Percentiles rank a stretch among this genome's conserved stretches.
Evolutionary conservation across 2,797 vertebrate genomes (phyloP).

Genomic region (Neosilurus mollespiculum): DNA sequence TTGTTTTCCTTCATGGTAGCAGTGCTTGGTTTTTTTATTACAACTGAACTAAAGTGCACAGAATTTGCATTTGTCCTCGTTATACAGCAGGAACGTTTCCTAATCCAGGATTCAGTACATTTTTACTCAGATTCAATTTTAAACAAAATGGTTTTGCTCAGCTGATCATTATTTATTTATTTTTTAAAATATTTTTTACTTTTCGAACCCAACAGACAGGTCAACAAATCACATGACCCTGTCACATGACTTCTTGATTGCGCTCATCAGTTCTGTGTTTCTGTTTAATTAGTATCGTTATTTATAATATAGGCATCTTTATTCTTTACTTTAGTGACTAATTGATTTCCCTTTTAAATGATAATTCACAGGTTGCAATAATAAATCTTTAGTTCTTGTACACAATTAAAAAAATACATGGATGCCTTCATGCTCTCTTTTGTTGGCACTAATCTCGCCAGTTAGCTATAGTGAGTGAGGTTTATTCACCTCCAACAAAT

Average conservation of each 20-base stretch:
- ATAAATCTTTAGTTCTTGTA: neutral
- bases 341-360: neutral
- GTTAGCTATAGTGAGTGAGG: neutral
- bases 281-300: neutral
- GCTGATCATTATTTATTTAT: too few species aligned
- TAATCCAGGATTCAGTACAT: neutral
- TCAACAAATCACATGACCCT: neutral
- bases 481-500: too few species aligned
- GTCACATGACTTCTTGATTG: neutral
- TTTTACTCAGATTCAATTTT: neutral
- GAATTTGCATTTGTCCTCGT: slow-evolving; percentile 12
- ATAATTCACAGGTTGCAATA: too few species aligned
- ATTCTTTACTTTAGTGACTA: neutral
- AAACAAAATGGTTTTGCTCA: neutral
- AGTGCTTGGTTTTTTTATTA: slow-evolving; percentile 1
- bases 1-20: slow-evolving; percentile 37
- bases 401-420: neutral
- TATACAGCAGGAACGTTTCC: neutral
- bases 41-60: neutral
- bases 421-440: neutral
- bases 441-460: neutral
- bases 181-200: too few species aligned
- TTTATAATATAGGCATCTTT: neutral
- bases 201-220: too few species aligned
- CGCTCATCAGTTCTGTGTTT: neutral